These are phyloP conservation scores for Sigmodon hispidus DNA, from an alignment of 2,113 vertebrate species.

Conservation along the genomic window DNA sequence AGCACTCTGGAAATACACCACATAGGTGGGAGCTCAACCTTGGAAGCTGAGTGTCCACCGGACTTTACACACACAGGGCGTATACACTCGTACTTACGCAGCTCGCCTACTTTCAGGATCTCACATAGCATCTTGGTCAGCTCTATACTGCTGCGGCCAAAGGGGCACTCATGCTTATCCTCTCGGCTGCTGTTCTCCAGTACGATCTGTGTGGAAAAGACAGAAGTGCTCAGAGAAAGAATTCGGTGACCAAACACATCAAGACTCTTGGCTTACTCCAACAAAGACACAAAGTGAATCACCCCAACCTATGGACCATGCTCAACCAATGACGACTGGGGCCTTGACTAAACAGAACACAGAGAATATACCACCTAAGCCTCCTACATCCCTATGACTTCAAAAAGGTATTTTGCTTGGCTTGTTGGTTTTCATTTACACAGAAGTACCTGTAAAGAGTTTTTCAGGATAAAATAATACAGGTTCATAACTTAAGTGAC, in stretches of 20 bases:
- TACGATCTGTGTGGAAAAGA: conserved; percentile 90
- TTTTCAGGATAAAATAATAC: background rate
- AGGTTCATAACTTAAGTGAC: background rate
- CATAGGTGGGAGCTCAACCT: no score
- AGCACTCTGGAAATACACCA: background rate
- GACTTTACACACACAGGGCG: rapidly evolving
- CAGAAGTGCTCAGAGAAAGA: background rate
- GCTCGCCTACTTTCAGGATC: conserved; percentile 98
- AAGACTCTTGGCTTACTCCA: background rate
- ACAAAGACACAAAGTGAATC: rapidly evolving
- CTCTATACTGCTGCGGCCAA: conserved; percentile 98
- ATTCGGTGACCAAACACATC: background rate
- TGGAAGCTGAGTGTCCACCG: background rate
- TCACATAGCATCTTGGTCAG: conserved; percentile 99
- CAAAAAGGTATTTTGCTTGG: background rate
- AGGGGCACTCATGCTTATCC: conserved; percentile 98
- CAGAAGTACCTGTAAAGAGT: background rate
- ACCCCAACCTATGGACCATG: no score
- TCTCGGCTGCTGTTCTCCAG: conserved; percentile 99
- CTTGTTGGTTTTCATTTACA: background rate
- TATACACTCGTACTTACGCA: conserved; percentile 91
- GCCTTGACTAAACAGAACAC: background rate
- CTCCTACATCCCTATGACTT: background rate
- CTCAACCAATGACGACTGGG: background rate
- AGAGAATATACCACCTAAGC: rapidly evolving